These are phyloP conservation scores for Celastrina argiolus DNA, from an alignment of 2,888 invertebrate species.

Conservation along the genomic window DNA sequence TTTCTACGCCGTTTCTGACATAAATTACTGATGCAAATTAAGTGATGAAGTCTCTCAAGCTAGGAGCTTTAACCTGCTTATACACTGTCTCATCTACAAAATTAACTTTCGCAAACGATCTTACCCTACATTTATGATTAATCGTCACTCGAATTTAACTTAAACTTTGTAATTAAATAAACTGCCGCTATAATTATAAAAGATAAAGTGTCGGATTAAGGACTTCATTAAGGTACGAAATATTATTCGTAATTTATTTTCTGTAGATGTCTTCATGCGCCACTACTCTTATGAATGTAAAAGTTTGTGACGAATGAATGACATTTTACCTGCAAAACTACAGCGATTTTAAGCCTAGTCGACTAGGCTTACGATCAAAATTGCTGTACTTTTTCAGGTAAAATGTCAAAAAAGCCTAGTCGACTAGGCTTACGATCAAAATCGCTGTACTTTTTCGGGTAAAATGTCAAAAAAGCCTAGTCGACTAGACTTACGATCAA, in stretches of 20 bases:
- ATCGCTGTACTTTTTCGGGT: too few species aligned
- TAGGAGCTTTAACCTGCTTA: background rate
- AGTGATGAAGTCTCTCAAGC: background rate
- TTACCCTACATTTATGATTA: slow-evolving; percentile 14
- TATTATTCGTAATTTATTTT: background rate
- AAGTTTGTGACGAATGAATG: too few species aligned
- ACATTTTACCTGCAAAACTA: too few species aligned
- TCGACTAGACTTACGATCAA: too few species aligned
- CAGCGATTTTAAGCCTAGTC: too few species aligned
- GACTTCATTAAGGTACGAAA: background rate
- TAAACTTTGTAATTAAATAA: background rate
- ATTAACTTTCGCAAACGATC: slow-evolving; percentile 4
- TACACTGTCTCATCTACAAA: slow-evolving; percentile 10
- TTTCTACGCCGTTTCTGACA: background rate
- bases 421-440: too few species aligned
- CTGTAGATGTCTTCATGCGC: too few species aligned
- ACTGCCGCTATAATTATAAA: background rate
- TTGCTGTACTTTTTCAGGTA: too few species aligned
- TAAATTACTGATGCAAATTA: slow-evolving; percentile 18
- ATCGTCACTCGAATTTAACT: background rate
- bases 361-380: too few species aligned
- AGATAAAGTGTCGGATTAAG: background rate
- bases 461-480: too few species aligned
- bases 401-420: too few species aligned
- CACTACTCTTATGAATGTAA: too few species aligned